Evolutionary conservation across 2,888 invertebrate genomes (phyloP), one percentile per base, ranked within the genome.

Genomic region (Pocota personata): DNA sequence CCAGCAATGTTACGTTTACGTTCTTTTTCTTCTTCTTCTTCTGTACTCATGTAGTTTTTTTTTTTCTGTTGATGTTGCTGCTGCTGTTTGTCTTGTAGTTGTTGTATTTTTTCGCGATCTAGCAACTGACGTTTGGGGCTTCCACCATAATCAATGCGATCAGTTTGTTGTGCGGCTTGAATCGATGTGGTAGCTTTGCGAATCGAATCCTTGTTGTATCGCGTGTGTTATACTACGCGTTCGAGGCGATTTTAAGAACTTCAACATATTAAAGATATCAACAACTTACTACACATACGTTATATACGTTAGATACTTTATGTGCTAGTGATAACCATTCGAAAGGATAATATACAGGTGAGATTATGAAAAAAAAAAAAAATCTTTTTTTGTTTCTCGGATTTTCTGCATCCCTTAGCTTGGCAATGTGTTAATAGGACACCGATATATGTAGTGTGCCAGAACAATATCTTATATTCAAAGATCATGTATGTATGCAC

Each of bases 91-190:
- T n/a, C n/a, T n/a, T n/a, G n/a, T n/a, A n/a, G 50, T 19, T 58
- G 37, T 5, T 67, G 43, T 32, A 55, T 79, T 57, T 86, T 72
- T 80, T 43, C 64, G 71, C 71, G 76, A 79, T 84, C 79, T 75
- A 55, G 52, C 67, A 67, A 82, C 86, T 86, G 82, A 86, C 80
- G 76, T 82, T 86, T 86, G 66, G 67, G 66, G 71, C 66, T 50
- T 71, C 60, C 66, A 72, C 64, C 64, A 72, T 72, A 86, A 86
- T 86, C 86, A 86, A 86, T 86, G 86, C 67, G 86, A 86, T 86
- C 86, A 86, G 86, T 86, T 86, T 82, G 86, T 82, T 80, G 86
- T 77, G 82, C 86, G 86, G 82, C 82, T 86, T 86, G 82, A 86
- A 82, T 82, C 86, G 86, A 82, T 82, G 86, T 77, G 82, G 86